Evolutionary conservation across 1,140 invertebrate species (phyloP).

Genomic region (Anoplophora glabripennis): DNA sequence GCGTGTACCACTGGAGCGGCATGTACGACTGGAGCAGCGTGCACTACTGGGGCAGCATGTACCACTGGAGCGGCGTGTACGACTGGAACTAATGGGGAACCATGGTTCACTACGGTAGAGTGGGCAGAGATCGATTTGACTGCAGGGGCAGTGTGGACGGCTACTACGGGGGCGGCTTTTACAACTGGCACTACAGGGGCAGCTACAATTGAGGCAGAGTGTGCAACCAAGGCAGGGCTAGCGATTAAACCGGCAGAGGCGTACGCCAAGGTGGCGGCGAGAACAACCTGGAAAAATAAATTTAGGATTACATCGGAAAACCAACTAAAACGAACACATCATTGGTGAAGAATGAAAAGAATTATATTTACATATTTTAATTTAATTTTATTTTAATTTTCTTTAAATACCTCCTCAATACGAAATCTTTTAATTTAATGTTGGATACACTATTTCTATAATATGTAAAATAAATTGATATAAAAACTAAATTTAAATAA

Average conservation of each 20-base stretch:
- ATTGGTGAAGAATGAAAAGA: too few species aligned
- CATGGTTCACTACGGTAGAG: slow-evolving; percentile 45
- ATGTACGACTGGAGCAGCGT: slow-evolving; percentile 32
- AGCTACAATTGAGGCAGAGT: not conserved
- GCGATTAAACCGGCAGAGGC: slow-evolving; percentile 52
- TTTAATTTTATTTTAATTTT: too few species aligned
- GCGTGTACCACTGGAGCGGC: slow-evolving; percentile 49
- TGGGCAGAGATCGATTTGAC: slow-evolving; percentile 31
- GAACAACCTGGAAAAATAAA: slow-evolving; percentile 47
- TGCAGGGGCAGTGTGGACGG: slow-evolving; percentile 31
- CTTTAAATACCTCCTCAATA: too few species aligned
- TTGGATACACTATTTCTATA: too few species aligned
- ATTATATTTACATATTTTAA: too few species aligned
- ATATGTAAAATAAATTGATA: too few species aligned
- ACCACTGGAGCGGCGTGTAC: slow-evolving; percentile 46
- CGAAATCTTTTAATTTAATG: too few species aligned
- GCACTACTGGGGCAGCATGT: slow-evolving; percentile 46
- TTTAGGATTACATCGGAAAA: slow-evolving; percentile 2
- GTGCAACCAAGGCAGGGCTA: slow-evolving; percentile 47
- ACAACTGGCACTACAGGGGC: slow-evolving; percentile 8
- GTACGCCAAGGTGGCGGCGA: slow-evolving; percentile 55
- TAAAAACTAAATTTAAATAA: too few species aligned
- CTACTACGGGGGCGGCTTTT: slow-evolving; percentile 7
- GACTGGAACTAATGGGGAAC: slow-evolving; percentile 47
- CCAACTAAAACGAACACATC: slow-evolving; percentile 3